Percentiles rank a stretch among this genome's conserved stretches.
phyloP scores from a whole-genome alignment of 2,113 vertebrate genomes.

The Maccullochella peelii region DNA sequence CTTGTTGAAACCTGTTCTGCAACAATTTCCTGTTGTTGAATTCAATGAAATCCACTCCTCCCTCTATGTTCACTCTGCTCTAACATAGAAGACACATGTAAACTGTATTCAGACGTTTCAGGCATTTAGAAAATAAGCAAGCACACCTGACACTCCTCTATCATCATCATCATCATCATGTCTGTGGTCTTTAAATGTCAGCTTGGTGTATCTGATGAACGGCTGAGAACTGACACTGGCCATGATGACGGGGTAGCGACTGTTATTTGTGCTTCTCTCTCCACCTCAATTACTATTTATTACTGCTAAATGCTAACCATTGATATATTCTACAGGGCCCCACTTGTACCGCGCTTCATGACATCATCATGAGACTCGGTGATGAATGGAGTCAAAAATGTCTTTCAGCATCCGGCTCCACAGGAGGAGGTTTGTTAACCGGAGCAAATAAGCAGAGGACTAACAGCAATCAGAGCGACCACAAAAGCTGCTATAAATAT shows the following conservation, averaged over 20 bases:
- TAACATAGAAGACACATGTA: not conserved
- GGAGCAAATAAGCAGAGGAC: not conserved
- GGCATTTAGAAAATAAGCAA: constrained; percentile 3
- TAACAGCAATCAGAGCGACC: constrained; percentile 36
- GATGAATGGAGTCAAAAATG: constrained; percentile 41
- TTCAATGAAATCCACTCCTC: not conserved
- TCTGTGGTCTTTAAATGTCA: constrained; percentile 24
- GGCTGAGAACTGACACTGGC: constrained; percentile 11
- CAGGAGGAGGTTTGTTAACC: constrained; percentile 36
- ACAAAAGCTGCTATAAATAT: constrained; percentile 30
- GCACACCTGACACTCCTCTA: constrained; percentile 2
- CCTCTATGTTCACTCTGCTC: not conserved
- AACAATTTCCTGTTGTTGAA: not conserved
- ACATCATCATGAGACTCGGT: not conserved
- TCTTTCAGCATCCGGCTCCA: constrained; percentile 16
- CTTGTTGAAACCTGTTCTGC: not conserved
- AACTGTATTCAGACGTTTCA: not conserved
- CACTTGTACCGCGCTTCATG: constrained; percentile 32
- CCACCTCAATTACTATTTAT: constrained; percentile 42
- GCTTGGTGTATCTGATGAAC: not conserved
- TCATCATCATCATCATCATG: constrained; percentile 1
- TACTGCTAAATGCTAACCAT: constrained; percentile 51
- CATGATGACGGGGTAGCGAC: constrained; percentile 19
- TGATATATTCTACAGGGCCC: constrained; percentile 29
- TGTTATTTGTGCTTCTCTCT: constrained; percentile 27